Evolutionary conservation across 2,797 vertebrate species (phyloP).

Genomic region (Catostomus latipinnis): DNA sequence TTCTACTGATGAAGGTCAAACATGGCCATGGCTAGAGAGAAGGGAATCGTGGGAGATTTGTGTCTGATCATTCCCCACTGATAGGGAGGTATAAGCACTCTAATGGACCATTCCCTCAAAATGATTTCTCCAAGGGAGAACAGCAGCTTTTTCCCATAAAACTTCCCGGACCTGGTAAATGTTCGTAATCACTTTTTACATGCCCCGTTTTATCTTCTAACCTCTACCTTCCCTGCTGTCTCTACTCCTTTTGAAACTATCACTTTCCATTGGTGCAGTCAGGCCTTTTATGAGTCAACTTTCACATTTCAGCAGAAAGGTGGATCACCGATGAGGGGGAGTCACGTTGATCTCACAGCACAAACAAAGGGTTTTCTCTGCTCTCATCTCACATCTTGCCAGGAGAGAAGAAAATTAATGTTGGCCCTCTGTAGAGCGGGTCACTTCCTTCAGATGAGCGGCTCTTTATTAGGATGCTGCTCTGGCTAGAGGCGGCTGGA

Average conservation of each 20-base stretch:
- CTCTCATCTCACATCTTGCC: conserved; percentile 20
- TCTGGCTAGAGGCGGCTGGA: conserved; percentile 3
- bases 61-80: conserved; percentile 63
- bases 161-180: conserved; percentile 52
- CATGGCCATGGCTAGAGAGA: conserved; percentile 16
- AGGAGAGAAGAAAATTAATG: conserved; percentile 34
- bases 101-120: conserved; percentile 64
- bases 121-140: conserved; percentile 71
- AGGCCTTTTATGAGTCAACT: conserved; percentile 47
- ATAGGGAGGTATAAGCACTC: conserved; percentile 62
- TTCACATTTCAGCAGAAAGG: conserved; percentile 16
- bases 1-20: conserved; percentile 42
- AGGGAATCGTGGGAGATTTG: conserved; percentile 43
- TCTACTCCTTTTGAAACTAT: background rate
- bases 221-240: conserved; percentile 23
- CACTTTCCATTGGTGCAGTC: conserved; percentile 6
- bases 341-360: conserved; percentile 23
- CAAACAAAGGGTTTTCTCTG: conserved; percentile 42
- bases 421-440: conserved; percentile 43
- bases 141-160: conserved; percentile 55
- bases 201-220: background rate
- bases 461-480: conserved; percentile 15
- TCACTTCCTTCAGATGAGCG: conserved; percentile 34
- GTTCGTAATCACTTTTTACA: conserved; percentile 34
- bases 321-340: conserved; percentile 11